Base-by-base conservation (phyloP, 2,888 invertebrate species). In the Drosophila seclusa region DNA sequence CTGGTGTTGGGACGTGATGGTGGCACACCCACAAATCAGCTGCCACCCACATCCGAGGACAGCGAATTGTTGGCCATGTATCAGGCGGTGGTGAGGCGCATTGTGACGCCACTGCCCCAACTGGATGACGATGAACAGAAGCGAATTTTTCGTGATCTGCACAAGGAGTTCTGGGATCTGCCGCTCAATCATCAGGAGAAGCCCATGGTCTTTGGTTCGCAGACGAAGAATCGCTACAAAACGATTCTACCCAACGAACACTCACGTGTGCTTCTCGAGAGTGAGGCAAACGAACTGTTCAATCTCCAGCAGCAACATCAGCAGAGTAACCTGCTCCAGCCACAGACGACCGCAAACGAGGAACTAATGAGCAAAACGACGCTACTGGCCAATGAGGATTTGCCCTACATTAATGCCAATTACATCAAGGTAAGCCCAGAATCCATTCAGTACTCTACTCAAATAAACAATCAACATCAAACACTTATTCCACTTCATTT, bases 91-190 rank as follows among this genome's bases (percentile, higher is more conserved):
- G 90, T 92, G 0, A 66, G 81, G 7, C 73, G 82, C 4, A 80
- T 89, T 27, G 68, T 87, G 6, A 75, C 78, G 16, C 59, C 78
- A 0, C 18, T 84, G 8, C 76, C 90, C 0, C 82, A 83, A 68
- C 95, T 95, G 0, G 94, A 94, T 61, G 95, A 94, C 0, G 95
- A 95, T 68, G 95, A 95, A 82, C 94, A 96, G 93, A 95, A 95
- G 80, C 94, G 94, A 80, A 91, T 96, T 73, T 93, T 96, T 55
- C 93, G 95, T 50, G 95, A 95, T 75, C 91, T 98, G 61, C 96
- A 97, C 91, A 96, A 97, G 89, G 98, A 98, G 92, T 98, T 98
- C 91, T 98, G 98, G 98, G 98, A 98, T 92, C 96, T 98, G 89
- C 98, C 98, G 0, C 95, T 97, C 72, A 98, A 98, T 93, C 96